Percentiles rank a stretch among this genome's conserved stretches.
Conservation (phyloP, 2,113 vertebrate species). For the Potamarius usumacintae region DNA sequence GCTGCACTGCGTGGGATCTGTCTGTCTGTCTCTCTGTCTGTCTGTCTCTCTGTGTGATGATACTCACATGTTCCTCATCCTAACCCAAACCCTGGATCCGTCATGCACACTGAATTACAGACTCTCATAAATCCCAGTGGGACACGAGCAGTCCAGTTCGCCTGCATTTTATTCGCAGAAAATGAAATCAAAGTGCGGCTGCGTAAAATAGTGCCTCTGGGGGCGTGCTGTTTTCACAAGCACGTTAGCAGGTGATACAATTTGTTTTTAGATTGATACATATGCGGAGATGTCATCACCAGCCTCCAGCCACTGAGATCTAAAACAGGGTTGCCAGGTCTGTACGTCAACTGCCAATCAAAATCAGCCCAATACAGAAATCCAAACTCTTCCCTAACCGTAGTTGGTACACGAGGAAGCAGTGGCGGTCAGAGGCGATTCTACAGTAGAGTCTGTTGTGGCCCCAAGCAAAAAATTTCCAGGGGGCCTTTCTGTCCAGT, state of each 20-base stretch:
- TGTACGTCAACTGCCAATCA: neutral
- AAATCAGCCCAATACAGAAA: neutral
- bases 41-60: neutral
- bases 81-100: neutral
- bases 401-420: neutral
- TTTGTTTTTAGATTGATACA: neutral
- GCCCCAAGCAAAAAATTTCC: no score
- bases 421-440: neutral
- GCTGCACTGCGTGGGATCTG: conserved; percentile 2
- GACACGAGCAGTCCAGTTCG: neutral
- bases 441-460: no score
- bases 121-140: neutral
- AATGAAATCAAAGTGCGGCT: neutral
- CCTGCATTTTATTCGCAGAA: neutral
- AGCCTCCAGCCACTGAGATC: neutral
- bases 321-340: conserved; percentile 21
- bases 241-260: neutral
- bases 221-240: conserved; percentile 6
- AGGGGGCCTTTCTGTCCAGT: no score
- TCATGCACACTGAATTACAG: neutral
- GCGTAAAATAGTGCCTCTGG: conserved; percentile 23
- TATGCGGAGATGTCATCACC: neutral
- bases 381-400: neutral
- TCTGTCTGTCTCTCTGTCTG: no score
- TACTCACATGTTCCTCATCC: neutral